Conservation (phyloP, 92 coral and sea anemone genomes). For the Desmophyllum pertusum region DNA sequence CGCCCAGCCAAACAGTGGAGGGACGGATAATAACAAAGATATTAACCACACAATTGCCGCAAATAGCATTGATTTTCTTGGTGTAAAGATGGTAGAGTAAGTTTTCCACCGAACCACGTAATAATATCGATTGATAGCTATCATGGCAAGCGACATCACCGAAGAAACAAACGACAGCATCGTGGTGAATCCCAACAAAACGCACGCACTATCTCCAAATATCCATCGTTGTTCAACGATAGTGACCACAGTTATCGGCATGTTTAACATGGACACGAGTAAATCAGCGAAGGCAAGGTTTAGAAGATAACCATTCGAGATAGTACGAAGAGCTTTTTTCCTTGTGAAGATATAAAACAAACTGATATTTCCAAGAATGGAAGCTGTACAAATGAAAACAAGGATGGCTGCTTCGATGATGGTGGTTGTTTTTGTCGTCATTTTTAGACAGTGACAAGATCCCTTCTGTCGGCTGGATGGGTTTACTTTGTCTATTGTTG, state of each 20-base stretch:
- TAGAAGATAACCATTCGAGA: slow-evolving; percentile 73
- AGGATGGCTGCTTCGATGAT: slow-evolving; percentile 58
- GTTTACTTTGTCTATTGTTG: neutral
- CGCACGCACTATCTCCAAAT: slow-evolving; percentile 70
- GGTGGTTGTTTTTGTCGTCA: slow-evolving; percentile 7
- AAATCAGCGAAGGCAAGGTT: slow-evolving; percentile 94
- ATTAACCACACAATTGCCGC: slow-evolving; percentile 70
- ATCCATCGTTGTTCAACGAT: slow-evolving; percentile 65
- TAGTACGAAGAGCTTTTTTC: slow-evolving; percentile 62
- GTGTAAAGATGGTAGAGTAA: slow-evolving; percentile 59
- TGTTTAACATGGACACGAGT: slow-evolving; percentile 80
- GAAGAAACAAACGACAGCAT: slow-evolving; percentile 88
- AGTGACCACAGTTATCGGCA: slow-evolving; percentile 85
- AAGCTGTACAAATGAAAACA: slow-evolving; percentile 53
- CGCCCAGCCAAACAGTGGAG: slow-evolving; percentile 94
- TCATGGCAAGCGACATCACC: slow-evolving; percentile 83
- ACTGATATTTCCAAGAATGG: slow-evolving; percentile 73
- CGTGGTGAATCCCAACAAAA: slow-evolving; percentile 74
- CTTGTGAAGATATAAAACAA: slow-evolving; percentile 70
- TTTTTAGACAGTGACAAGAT: slow-evolving; percentile 2
- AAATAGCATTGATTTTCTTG: slow-evolving; percentile 32
- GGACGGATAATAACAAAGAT: slow-evolving; percentile 66
- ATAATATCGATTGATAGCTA: slow-evolving; percentile 84
- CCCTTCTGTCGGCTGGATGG: neutral
- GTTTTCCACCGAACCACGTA: slow-evolving; percentile 85